These are phyloP conservation scores for Drosophila bocqueti DNA, from an alignment of 1,140 invertebrate genomes.

Conservation along the genomic window DNA sequence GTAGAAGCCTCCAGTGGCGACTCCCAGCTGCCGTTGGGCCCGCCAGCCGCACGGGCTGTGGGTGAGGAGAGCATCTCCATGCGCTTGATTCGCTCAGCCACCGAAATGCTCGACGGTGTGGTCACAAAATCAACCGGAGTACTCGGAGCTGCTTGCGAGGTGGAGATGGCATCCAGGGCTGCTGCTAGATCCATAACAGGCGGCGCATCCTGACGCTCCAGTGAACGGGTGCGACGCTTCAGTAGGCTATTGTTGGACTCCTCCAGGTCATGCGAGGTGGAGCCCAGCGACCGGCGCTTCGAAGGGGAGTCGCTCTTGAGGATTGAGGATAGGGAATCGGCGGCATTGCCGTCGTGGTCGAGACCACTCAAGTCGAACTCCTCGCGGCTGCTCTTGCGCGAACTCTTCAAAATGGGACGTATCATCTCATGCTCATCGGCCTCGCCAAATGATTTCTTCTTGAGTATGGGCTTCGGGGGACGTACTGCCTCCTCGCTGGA, in stretches of 20 bases:
- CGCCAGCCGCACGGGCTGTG: slow-evolving; percentile 21
- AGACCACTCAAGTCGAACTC: slow-evolving; percentile 69
- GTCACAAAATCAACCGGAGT: slow-evolving; percentile 60
- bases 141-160: slow-evolving; percentile 45
- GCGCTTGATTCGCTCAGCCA: slow-evolving; percentile 80
- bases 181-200: slow-evolving; percentile 70
- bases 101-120: slow-evolving; percentile 65
- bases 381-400: slow-evolving; percentile 87
- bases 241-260: slow-evolving; percentile 37
- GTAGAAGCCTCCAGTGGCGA: slow-evolving; percentile 57
- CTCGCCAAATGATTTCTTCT: slow-evolving; percentile 93
- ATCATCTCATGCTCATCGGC: slow-evolving; percentile 89
- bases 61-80: slow-evolving; percentile 79
- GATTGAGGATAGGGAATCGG: slow-evolving; percentile 61
- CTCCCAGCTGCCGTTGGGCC: slow-evolving; percentile 70
- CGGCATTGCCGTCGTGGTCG: slow-evolving; percentile 31
- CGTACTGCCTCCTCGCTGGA: slow-evolving; percentile 79
- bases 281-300: slow-evolving; percentile 71
- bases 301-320: slow-evolving; percentile 79
- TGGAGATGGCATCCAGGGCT: slow-evolving; percentile 72
- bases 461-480: slow-evolving; percentile 91
- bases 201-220: slow-evolving; percentile 71
- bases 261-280: slow-evolving; percentile 13
- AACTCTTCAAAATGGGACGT: slow-evolving; percentile 91
- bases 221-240: slow-evolving; percentile 79